Percentiles rank a stretch among this genome's conserved stretches.
These are phyloP conservation scores for Syrmaticus mikado DNA, from an alignment of 2,113 vertebrate genomes.

Conservation along the genomic window DNA sequence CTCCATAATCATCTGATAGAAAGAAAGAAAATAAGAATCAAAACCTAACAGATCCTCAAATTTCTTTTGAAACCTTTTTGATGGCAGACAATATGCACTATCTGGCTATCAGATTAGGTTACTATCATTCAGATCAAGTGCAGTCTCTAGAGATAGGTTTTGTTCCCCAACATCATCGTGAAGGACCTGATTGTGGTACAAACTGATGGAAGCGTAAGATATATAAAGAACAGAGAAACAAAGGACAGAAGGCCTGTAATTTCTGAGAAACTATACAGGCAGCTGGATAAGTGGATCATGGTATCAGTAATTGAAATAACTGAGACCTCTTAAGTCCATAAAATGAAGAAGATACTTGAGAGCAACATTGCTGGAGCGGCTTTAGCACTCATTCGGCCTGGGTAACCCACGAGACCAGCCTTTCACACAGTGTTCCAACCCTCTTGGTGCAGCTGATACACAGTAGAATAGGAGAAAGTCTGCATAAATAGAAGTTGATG, in stretches of 20 bases:
- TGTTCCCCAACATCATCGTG: not conserved
- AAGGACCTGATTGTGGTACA: not conserved
- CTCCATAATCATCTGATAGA: not conserved
- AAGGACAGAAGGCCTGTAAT: not conserved
- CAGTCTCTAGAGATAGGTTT: not conserved
- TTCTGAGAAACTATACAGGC: not conserved
- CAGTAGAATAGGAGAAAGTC: not conserved
- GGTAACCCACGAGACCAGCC: not conserved
- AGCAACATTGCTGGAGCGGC: not conserved
- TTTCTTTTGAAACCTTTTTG: not conserved
- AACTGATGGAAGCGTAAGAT: not conserved
- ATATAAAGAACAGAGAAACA: not conserved
- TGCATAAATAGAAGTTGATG: not conserved
- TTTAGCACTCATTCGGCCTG: not conserved
- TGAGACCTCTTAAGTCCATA: not conserved
- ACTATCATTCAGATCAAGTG: not conserved
- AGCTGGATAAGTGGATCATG: constrained; percentile 17
- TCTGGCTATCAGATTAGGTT: not conserved
- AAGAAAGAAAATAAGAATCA: not conserved
- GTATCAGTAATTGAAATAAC: not conserved
- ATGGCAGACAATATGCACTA: not conserved
- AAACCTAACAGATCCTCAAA: not conserved
- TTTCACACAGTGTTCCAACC: not conserved
- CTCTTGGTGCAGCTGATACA: not conserved
- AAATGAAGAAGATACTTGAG: constrained; percentile 35